A percentile compares a stretch with the other conserved stretches of the same genome.
Conservation (phyloP, 2,888 invertebrate genomes). For the Kryphioiulus occultus region DNA sequence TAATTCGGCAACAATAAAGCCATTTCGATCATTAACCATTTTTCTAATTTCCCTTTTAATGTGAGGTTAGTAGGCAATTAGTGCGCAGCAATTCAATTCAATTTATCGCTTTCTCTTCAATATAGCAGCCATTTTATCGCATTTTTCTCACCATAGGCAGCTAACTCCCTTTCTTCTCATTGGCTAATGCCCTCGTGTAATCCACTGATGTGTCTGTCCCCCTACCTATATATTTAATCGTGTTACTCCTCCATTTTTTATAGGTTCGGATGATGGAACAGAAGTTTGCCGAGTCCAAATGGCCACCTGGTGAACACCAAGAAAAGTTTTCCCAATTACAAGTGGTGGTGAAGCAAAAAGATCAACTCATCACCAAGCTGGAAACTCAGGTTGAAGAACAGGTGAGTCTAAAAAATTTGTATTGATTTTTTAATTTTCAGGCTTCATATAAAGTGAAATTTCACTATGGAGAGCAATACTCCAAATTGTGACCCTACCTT, state of each 20-base stretch:
- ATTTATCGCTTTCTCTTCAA: not conserved
- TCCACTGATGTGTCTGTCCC: not conserved
- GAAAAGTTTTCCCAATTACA: constrained; percentile 57
- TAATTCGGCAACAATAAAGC: constrained; percentile 1
- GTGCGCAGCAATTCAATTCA: not conserved
- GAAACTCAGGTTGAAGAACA: constrained; percentile 88
- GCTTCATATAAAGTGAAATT: too few relatives aligned
- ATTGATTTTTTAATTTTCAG: too few relatives aligned
- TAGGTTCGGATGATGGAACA: constrained; percentile 66
- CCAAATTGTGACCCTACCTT: too few relatives aligned
- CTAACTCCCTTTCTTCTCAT: not conserved
- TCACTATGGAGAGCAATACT: too few relatives aligned
- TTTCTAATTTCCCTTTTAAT: constrained; percentile 8
- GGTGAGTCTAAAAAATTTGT: constrained; percentile 64
- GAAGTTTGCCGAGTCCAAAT: constrained; percentile 62
- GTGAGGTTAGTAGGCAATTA: constrained; percentile 26
- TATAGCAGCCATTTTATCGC: constrained; percentile 18
- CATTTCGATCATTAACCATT: constrained; percentile 15
- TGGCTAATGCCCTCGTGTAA: not conserved
- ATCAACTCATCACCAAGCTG: constrained; percentile 72
- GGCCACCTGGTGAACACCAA: constrained; percentile 59
- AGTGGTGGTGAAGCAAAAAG: constrained; percentile 64
- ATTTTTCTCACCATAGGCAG: constrained; percentile 18
- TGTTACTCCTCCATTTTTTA: constrained; percentile 51
- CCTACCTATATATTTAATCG: constrained; percentile 2